Conservation (phyloP, 2,113 vertebrate genomes). For the Chaetura pelagica region DNA sequence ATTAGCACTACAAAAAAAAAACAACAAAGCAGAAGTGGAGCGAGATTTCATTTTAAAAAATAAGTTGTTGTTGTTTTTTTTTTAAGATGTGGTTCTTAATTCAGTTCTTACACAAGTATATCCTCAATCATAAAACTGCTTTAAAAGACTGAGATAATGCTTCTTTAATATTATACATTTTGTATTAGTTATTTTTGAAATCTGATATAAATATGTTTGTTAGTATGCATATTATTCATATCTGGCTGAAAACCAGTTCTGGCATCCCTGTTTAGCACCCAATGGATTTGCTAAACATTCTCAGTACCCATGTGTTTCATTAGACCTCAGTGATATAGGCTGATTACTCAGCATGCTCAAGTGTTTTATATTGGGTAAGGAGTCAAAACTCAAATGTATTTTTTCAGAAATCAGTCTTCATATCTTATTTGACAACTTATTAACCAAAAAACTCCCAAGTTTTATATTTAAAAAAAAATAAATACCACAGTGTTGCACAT, state of each 20-base stretch:
- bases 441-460: not conserved
- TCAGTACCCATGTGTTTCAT: not conserved
- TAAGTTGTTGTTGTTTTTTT: too few species aligned
- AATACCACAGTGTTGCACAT: not conserved
- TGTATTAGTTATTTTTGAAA: not conserved
- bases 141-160: not conserved
- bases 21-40: not conserved
- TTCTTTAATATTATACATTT: not conserved
- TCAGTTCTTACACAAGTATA: not conserved
- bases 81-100: not conserved
- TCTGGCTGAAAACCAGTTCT: not conserved
- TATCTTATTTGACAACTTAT: not conserved
- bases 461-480: not conserved
- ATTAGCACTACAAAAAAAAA: not conserved
- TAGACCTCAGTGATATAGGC: not conserved
- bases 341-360: not conserved
- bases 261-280: not conserved
- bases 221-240: not conserved
- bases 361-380: not conserved
- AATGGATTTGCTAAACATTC: not conserved
- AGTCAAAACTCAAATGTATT: not conserved
- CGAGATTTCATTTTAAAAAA: not conserved
- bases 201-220: not conserved
- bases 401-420: not conserved
- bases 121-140: not conserved